These are phyloP conservation scores for Neopelma chrysocephalum DNA, from an alignment of 2,797 vertebrate genomes.

Conservation along the genomic window DNA sequence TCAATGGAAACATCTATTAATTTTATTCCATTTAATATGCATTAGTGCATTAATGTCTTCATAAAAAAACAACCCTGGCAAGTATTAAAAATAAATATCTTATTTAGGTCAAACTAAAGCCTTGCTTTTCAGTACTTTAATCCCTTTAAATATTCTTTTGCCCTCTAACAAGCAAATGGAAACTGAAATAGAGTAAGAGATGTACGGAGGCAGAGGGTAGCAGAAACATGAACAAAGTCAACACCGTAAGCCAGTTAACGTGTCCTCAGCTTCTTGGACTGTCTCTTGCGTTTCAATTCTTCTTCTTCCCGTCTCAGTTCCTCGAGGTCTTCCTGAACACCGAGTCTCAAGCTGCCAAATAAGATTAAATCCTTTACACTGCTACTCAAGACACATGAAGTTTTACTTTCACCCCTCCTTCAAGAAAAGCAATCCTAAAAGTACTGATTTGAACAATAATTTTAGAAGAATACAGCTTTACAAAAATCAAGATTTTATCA, in stretches of 20 bases:
- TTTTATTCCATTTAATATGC: constrained; percentile 57
- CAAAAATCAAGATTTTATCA: neutral
- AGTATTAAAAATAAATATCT: constrained; percentile 74
- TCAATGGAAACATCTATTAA: constrained; percentile 54
- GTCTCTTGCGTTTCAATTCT: constrained; percentile 77
- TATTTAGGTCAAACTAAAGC: constrained; percentile 67
- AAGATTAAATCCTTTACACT: constrained; percentile 25
- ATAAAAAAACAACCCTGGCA: constrained; percentile 64
- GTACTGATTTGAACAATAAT: neutral
- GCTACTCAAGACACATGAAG: neutral
- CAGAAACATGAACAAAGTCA: constrained; percentile 45
- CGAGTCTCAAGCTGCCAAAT: constrained; percentile 83
- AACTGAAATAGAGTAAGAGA: constrained; percentile 61
- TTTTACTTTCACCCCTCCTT: neutral
- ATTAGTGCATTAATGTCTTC: constrained; percentile 71
- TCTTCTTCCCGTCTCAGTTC: constrained; percentile 87
- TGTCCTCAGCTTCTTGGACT: constrained; percentile 77
- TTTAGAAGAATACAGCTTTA: neutral
- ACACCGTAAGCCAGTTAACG: constrained; percentile 59
- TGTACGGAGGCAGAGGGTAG: constrained; percentile 55
- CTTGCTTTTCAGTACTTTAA: constrained; percentile 73
- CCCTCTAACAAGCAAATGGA: constrained; percentile 75
- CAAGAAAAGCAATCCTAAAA: neutral
- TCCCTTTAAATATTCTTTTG: constrained; percentile 72
- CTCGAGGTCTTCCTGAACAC: constrained; percentile 90